Evolutionary conservation across 2,888 invertebrate genomes (phyloP).

Genomic region (Thymelicus lineola): DNA sequence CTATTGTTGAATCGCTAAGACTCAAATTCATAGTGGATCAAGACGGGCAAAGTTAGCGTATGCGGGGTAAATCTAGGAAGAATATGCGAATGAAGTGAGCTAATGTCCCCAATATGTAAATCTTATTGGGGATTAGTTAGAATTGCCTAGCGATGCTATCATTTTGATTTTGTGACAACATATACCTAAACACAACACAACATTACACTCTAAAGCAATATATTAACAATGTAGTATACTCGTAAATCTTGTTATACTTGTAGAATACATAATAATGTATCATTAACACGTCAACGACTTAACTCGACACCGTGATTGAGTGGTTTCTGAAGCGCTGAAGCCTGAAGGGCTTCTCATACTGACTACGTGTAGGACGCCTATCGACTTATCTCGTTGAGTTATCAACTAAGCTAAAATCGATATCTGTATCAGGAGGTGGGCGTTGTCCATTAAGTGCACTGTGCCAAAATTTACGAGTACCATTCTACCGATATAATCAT

Average conservation of each 20-base stretch:
- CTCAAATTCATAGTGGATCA: no score
- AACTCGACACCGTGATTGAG: neutral
- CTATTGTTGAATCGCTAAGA: neutral
- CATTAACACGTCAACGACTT: neutral
- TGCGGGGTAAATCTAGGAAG: no score
- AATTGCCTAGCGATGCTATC: no score
- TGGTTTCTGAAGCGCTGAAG: slow-evolving; percentile 1
- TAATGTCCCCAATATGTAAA: no score
- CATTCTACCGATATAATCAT: no score
- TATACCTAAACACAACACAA: no score
- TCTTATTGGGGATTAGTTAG: no score
- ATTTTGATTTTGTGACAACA: no score
- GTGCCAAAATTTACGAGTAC: neutral
- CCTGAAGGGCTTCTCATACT: slow-evolving; percentile 1
- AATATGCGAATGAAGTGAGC: no score
- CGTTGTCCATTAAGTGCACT: neutral
- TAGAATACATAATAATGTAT: neutral
- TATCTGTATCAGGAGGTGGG: neutral
- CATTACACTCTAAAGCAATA: neutral
- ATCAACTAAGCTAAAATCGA: neutral
- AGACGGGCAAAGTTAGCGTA: no score
- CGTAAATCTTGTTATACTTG: neutral
- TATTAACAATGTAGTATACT: neutral
- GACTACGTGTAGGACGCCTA: neutral
- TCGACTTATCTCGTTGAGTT: neutral